A percentile compares a stretch with the other conserved stretches of the same genome.
Conservation (phyloP, 2,888 invertebrate species). For the Orthosia gracilis region DNA sequence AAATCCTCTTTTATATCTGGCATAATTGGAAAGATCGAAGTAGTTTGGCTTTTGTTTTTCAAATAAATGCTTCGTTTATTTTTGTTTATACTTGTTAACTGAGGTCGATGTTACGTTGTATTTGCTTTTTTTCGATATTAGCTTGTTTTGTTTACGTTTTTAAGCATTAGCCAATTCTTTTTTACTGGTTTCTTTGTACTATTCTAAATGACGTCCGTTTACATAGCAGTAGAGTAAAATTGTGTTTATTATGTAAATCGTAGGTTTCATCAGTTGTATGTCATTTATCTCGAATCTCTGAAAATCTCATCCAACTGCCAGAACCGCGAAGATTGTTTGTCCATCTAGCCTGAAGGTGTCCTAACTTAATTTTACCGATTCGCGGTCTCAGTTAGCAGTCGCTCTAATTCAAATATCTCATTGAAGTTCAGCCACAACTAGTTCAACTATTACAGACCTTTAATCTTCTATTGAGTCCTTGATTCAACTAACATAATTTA, state of each 20-base stretch:
- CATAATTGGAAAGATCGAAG: conserved; percentile 11
- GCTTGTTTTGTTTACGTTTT: conserved; percentile 9
- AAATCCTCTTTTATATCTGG: neutral
- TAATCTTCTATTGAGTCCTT: neutral
- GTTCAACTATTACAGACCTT: neutral
- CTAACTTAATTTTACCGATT: no score
- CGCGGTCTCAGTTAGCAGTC: no score
- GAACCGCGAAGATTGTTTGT: no score
- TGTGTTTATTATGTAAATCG: neutral
- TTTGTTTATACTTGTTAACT: conserved; percentile 35
- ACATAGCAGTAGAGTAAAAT: neutral
- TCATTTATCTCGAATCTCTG: no score
- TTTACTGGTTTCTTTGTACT: neutral
- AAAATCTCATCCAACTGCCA: no score
- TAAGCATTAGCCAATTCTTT: neutral
- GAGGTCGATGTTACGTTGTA: conserved; percentile 29
- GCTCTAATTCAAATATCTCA: neutral
- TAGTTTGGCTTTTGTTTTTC: conserved; percentile 10
- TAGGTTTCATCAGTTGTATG: no score
- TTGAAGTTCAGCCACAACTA: neutral
- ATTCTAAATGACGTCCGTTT: neutral
- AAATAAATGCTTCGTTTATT: neutral
- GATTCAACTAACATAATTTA: neutral
- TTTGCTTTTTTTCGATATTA: neutral
- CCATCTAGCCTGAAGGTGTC: no score